Evolutionary conservation across 2,888 invertebrate genomes (phyloP).

Genomic region (Leptinotarsa juncta): DNA sequence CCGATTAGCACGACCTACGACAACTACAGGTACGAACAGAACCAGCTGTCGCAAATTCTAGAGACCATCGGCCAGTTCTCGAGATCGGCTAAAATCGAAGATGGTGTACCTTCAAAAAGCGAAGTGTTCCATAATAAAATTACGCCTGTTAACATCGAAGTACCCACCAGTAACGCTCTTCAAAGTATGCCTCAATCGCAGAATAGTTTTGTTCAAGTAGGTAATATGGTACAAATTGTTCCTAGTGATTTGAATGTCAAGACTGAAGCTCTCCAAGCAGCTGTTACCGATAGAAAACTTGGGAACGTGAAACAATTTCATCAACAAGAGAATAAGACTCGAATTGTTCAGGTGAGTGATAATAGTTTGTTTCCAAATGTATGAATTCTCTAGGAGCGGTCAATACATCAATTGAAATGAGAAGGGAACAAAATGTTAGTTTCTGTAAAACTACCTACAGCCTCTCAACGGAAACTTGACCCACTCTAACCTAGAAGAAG

Average conservation of each 20-base stretch:
- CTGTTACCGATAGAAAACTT: background rate
- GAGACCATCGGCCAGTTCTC: constrained; percentile 14
- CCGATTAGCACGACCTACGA: constrained; percentile 38
- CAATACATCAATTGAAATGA: too few species aligned
- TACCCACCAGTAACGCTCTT: background rate
- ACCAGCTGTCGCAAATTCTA: constrained; percentile 26
- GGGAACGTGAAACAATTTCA: background rate
- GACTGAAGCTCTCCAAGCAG: constrained; percentile 14
- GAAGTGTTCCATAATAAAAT: background rate
- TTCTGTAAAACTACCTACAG: too few species aligned
- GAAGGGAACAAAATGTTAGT: too few species aligned
- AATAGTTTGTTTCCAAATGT: background rate
- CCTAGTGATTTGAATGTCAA: constrained; percentile 63
- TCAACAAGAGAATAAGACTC: constrained; percentile 27
- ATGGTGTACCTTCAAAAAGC: background rate
- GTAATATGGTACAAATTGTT: constrained; percentile 73
- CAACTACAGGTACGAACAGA: constrained; percentile 39
- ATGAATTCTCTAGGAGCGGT: too few species aligned
- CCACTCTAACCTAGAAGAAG: too few species aligned
- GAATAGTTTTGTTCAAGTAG: constrained; percentile 66
- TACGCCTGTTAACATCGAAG: background rate
- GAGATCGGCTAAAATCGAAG: constrained; percentile 12
- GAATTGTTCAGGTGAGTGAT: constrained; percentile 32
- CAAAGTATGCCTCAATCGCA: constrained; percentile 1
- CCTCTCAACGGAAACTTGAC: too few species aligned